A percentile compares a stretch with the other conserved stretches of the same genome.
phyloP scores from a whole-genome alignment of 2,888 invertebrate species.

The Orchesellides sinensis region DNA sequence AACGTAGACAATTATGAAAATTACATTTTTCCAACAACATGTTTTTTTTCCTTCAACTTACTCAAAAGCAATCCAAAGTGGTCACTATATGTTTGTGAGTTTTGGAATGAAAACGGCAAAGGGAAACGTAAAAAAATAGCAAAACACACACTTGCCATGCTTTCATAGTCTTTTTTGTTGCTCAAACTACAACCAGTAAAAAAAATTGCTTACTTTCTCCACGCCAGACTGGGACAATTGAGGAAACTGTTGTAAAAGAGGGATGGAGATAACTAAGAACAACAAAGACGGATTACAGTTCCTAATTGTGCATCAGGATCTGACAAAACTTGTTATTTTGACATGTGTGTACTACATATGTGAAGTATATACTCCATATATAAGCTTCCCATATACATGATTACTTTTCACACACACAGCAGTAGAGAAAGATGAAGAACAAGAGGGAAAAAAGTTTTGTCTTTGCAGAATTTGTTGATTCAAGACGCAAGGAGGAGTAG shows the following conservation, averaged over 20 bases:
- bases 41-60: too few relatives aligned
- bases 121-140: too few relatives aligned
- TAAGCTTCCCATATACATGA: constrained; percentile 32
- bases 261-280: constrained; percentile 34
- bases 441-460: constrained; percentile 31
- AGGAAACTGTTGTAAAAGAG: constrained; percentile 27
- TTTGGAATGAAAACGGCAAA: too few relatives aligned
- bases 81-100: too few relatives aligned
- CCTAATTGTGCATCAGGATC: constrained; percentile 64
- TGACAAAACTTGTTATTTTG: constrained; percentile 66
- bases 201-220: too few relatives aligned
- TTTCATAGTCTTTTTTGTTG: too few relatives aligned
- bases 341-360: constrained; percentile 39
- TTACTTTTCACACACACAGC: constrained; percentile 41
- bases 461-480: constrained; percentile 15
- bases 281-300: constrained; percentile 62
- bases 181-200: too few relatives aligned
- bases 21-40: neutral
- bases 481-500: neutral
- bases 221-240: too few relatives aligned
- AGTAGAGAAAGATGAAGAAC: neutral
- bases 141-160: too few relatives aligned
- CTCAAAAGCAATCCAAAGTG: constrained; percentile 19
- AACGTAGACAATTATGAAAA: neutral
- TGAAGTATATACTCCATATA: neutral